Conservation (phyloP, 2,113 vertebrate genomes). For the Microtus richardsoni region DNA sequence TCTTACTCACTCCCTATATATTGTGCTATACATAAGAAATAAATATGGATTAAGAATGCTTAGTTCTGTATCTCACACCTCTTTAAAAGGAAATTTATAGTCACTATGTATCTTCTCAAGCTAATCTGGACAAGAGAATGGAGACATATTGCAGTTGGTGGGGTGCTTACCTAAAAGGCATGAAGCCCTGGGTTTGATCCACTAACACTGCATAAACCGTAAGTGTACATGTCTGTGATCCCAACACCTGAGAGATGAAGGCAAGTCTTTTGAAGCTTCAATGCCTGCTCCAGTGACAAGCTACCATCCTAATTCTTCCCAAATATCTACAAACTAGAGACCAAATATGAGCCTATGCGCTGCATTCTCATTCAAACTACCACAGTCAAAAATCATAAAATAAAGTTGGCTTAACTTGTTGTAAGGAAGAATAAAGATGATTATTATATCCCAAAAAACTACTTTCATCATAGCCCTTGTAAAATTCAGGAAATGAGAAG, state of each 20-base stretch:
- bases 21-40: neutral
- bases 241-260: too few species aligned
- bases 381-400: neutral
- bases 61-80: neutral
- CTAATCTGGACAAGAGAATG: neutral
- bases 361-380: neutral
- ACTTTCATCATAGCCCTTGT: neutral
- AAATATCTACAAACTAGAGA: neutral
- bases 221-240: neutral
- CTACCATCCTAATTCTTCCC: neutral
- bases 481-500: neutral
- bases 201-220: neutral
- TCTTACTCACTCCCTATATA: neutral
- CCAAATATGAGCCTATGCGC: neutral
- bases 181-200: neutral
- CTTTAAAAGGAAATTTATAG: neutral
- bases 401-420: neutral
- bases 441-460: neutral
- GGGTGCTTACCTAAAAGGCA: neutral
- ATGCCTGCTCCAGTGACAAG: neutral
- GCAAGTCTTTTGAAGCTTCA: neutral
- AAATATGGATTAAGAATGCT: neutral
- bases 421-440: neutral
- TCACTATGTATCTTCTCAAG: neutral
- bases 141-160: neutral